A percentile compares a stretch with the other conserved stretches of the same genome.
These are phyloP conservation scores for Zapus hudsonius DNA, from an alignment of 2,113 vertebrate species.

Conservation along the genomic window DNA sequence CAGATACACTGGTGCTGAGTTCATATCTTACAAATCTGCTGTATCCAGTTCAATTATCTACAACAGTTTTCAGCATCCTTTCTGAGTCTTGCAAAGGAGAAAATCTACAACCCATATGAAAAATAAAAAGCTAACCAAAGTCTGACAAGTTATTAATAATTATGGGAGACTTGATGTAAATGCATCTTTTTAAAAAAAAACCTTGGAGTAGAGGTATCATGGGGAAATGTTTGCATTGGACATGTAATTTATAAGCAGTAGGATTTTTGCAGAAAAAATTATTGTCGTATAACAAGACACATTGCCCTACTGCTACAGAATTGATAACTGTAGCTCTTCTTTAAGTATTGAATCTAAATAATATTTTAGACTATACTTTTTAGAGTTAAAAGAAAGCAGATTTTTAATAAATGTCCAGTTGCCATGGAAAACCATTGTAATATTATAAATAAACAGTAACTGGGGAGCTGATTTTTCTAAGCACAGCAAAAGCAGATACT, in stretches of 20 bases:
- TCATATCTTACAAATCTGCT: background rate
- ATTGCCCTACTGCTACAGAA: background rate
- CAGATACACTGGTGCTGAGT: background rate
- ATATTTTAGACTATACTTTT: constrained; percentile 40
- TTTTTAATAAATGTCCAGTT: constrained; percentile 56
- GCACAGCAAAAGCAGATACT: constrained; percentile 75
- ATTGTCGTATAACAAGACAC: background rate
- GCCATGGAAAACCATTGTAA: constrained; percentile 46
- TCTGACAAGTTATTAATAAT: background rate
- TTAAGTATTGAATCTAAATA: constrained; percentile 44
- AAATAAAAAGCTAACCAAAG: background rate
- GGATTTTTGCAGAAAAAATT: background rate
- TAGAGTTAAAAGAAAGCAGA: constrained; percentile 23
- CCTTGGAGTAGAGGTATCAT: fast-evolving
- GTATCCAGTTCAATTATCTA: background rate
- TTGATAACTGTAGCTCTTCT: background rate
- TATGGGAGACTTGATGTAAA: background rate
- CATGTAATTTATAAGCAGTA: background rate
- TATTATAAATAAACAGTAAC: constrained; percentile 67
- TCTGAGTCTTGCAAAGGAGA: background rate
- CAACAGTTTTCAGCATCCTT: background rate
- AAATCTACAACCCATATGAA: background rate
- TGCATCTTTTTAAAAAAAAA: background rate
- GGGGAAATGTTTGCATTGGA: background rate
- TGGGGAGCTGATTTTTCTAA: constrained; percentile 59